Evolutionary conservation across 2,888 invertebrate genomes (phyloP).

Genomic region (Pasiphila rectangulata): DNA sequence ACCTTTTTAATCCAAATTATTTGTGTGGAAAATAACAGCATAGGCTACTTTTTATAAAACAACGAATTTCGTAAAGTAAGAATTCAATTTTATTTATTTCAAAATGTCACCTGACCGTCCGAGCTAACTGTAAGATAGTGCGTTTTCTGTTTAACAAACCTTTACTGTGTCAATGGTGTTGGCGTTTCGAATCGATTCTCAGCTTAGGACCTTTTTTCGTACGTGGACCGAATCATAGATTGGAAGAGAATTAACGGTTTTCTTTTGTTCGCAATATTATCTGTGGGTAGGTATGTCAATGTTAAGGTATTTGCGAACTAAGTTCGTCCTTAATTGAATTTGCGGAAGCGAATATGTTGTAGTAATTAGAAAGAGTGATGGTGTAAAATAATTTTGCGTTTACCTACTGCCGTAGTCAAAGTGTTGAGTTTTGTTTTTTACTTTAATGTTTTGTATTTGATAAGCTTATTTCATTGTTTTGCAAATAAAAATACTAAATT

Average conservation of each 20-base stretch:
- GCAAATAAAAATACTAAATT: too few species aligned
- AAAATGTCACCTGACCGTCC: background rate
- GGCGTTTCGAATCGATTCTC: conserved; percentile 32
- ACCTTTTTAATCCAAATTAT: too few species aligned
- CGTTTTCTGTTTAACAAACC: background rate
- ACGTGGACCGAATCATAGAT: conserved; percentile 30
- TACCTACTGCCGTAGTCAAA: too few species aligned
- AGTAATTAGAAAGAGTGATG: too few species aligned
- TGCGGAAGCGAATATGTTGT: conserved; percentile 2
- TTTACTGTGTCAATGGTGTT: conserved; percentile 12
- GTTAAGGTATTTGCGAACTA: conserved; percentile 23
- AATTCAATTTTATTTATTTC: too few species aligned
- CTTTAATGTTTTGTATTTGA: too few species aligned
- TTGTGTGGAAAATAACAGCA: too few species aligned
- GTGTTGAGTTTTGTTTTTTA: too few species aligned
- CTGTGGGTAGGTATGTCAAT: conserved; percentile 18
- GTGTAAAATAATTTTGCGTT: too few species aligned
- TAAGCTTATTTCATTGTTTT: too few species aligned
- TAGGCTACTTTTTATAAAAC: too few species aligned
- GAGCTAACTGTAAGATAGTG: background rate
- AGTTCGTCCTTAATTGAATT: conserved; percentile 25
- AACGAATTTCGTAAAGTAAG: too few species aligned
- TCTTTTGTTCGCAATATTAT: conserved; percentile 32
- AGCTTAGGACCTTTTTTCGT: conserved; percentile 34
- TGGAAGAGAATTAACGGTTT: conserved; percentile 32